Percentiles rank a stretch among this genome's conserved stretches.
Conservation (phyloP, 1,140 invertebrate genomes). For the Saccostrea glomerata region DNA sequence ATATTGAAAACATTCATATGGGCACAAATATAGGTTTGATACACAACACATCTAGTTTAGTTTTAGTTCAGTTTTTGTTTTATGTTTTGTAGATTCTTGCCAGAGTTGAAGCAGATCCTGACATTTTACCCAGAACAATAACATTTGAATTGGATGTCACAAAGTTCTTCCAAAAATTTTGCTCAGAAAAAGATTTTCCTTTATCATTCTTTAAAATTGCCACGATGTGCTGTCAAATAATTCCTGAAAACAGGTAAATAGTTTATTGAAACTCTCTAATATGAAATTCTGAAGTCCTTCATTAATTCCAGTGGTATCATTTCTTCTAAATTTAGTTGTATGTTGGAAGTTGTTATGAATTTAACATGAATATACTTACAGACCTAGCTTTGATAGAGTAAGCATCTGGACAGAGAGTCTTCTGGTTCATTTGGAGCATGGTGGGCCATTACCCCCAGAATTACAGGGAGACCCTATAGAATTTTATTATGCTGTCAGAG, state of each 20-base stretch:
- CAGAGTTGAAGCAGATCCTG: conserved; percentile 94
- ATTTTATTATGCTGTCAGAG: conserved; percentile 60
- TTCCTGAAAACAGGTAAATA: conserved; percentile 86
- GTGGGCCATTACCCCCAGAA: conserved; percentile 63
- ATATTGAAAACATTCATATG: too few relatives aligned
- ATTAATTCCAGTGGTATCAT: too few relatives aligned
- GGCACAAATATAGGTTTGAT: too few relatives aligned
- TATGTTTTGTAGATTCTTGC: conserved; percentile 88
- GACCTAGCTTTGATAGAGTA: conserved; percentile 72
- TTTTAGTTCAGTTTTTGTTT: not conserved
- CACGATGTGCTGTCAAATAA: conserved; percentile 92
- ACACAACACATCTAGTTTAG: not conserved
- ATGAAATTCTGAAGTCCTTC: too few relatives aligned
- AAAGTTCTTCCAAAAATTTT: conserved; percentile 93
- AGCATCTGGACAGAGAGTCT: conserved; percentile 69
- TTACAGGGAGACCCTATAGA: conserved; percentile 69
- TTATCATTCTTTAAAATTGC: conserved; percentile 92
- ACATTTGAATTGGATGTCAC: conserved; percentile 95
- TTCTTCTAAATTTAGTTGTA: too few relatives aligned
- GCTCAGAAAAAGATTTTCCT: conserved; percentile 86
- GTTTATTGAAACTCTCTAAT: too few relatives aligned
- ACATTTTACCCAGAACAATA: conserved; percentile 91
- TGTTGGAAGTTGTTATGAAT: too few relatives aligned
- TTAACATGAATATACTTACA: conserved; percentile 52
- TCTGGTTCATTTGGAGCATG: conserved; percentile 70